Conservation (phyloP, 2,888 invertebrate genomes). For the Megastigmus dorsalis region DNA sequence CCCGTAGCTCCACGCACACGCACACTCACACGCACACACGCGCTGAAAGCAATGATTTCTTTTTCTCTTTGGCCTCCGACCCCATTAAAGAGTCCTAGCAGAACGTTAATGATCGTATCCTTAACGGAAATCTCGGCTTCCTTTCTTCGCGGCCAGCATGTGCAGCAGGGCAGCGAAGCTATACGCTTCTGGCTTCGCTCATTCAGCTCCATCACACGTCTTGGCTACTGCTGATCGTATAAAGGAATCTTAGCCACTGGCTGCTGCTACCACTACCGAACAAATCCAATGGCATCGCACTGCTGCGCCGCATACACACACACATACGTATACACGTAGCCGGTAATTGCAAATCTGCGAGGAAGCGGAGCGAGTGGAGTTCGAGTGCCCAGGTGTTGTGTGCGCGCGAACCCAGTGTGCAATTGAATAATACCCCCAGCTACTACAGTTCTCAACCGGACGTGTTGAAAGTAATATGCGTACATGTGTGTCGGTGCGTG, state of each 20-base stretch:
- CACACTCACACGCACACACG: not conserved
- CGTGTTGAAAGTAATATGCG: conserved; percentile 15
- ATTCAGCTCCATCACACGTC: conserved; percentile 23
- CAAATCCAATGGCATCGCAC: conserved; percentile 46
- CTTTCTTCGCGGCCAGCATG: conserved; percentile 53
- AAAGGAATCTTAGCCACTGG: conserved; percentile 57
- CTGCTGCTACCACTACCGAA: no score
- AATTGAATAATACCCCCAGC: conserved; percentile 31
- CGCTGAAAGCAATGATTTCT: not conserved
- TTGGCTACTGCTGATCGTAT: conserved; percentile 55
- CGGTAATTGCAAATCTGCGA: conserved; percentile 67
- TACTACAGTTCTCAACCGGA: conserved; percentile 31
- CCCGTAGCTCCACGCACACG: no score
- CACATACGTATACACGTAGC: no score
- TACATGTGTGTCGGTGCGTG: no score
- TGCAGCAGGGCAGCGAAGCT: no score
- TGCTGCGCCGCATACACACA: no score
- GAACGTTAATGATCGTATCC: conserved; percentile 44
- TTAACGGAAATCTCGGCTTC: conserved; percentile 65
- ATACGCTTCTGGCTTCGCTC: conserved; percentile 48
- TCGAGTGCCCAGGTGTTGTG: conserved; percentile 68
- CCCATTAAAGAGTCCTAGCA: not conserved
- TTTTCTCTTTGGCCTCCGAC: no score
- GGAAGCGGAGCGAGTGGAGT: no score
- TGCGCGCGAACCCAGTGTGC: no score